phyloP scores from a whole-genome alignment of 2,797 vertebrate genomes.

The Phrynocephalus guinanensis region DNA sequence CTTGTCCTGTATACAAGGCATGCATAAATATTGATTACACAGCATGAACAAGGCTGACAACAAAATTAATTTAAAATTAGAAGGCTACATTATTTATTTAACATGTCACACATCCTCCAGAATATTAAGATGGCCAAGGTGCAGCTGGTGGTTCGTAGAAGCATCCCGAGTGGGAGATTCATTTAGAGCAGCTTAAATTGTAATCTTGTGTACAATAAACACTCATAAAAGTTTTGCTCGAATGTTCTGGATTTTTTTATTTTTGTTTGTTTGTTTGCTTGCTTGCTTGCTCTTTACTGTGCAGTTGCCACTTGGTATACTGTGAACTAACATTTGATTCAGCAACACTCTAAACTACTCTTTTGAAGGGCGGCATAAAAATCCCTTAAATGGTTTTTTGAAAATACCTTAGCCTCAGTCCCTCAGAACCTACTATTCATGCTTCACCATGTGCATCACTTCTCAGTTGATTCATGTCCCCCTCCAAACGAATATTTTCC shows the following conservation, averaged over 20 bases:
- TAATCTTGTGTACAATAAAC: background rate
- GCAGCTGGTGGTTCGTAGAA: slow-evolving; percentile 39
- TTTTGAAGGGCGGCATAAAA: too few relatives aligned
- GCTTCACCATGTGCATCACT: background rate
- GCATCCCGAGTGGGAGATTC: slow-evolving; percentile 47
- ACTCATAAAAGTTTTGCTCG: background rate
- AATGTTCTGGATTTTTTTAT: too few relatives aligned
- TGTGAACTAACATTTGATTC: too few relatives aligned
- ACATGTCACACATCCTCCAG: slow-evolving; percentile 58
- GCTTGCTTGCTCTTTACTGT: too few relatives aligned
- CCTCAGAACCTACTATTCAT: slow-evolving; percentile 21
- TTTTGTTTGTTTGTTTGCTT: too few relatives aligned
- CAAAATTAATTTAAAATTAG: slow-evolving; percentile 69
- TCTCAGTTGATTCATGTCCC: too few relatives aligned
- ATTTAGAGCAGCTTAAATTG: slow-evolving; percentile 44
- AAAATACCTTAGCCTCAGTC: background rate
- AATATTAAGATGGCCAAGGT: slow-evolving; percentile 65
- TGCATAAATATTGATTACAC: slow-evolving; percentile 74
- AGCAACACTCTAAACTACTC: too few relatives aligned
- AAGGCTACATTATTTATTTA: slow-evolving; percentile 66
- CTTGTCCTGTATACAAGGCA: slow-evolving; percentile 60
- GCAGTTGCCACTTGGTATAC: too few relatives aligned
- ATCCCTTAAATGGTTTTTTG: too few relatives aligned
- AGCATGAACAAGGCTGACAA: slow-evolving; percentile 55
- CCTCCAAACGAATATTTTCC: too few relatives aligned